Evolutionary conservation across 92 coral and sea anemone genomes (phyloP), one percentile per base, ranked within the genome.

Genomic region (Actinostola sp.): DNA sequence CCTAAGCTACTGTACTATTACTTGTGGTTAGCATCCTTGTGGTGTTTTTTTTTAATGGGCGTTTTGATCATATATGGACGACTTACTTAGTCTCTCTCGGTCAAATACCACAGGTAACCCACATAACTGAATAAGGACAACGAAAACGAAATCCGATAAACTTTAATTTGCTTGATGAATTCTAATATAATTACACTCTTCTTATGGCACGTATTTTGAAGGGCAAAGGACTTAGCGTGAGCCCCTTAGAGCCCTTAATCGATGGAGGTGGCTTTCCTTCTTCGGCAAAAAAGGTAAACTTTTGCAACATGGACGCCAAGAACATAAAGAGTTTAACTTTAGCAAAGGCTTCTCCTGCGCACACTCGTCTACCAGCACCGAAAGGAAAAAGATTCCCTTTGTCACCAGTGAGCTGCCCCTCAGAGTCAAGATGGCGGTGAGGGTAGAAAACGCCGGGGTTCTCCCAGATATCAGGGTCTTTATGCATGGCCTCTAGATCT

Each of bases 351-450:
- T 80, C 86, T 17, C 91, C 91, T 1, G 87, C 82, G 21, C 91
- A 86, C n/a, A 64, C 83, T 5, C 97, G 88, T 11, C 89, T 76
- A 9, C 97, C 97, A 48, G 89, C 92, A 27, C 84, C 67, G 34
- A 87, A 90, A 10, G 97, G 97, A 2, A 70, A 70, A 30, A 82
- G 88, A 66, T 85, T 90, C 19, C 68, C 73, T 16, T 50, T 79
- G 27, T 33, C 63, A 4, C 84, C 48, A 44, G 62, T 46, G 38
- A 86, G 57, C 17, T 86, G 52, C 16, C 91, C 87, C 0, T 86
- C 76, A 0, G 49, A 32, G 34, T 81, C 83, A 29, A 86, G 75
- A 44, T 86, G 91, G 54, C 91, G 86, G 30, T 61, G 67, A 49
- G 87, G 87, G 43, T 82, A 16, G 64, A 73, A 82, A 0, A 63